Conservation (phyloP, 1,140 invertebrate species). For the Teleogryllus occipitalis region DNA sequence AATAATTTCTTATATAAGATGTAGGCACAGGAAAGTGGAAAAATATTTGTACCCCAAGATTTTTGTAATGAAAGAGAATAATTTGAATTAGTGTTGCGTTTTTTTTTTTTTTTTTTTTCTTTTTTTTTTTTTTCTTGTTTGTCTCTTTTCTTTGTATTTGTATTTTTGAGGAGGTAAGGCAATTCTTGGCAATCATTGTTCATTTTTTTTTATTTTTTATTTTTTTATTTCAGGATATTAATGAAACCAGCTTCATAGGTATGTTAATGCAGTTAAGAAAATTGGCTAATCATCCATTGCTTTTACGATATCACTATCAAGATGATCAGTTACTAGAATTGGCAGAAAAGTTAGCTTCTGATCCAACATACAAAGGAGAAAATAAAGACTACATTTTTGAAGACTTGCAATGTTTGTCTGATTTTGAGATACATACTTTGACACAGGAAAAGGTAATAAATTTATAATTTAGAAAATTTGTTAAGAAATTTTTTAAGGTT, state of each 20-base stretch:
- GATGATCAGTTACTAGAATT: slow-evolving; percentile 61
- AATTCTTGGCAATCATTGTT: no score
- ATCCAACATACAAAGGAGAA: slow-evolving; percentile 67
- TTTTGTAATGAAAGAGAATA: no score
- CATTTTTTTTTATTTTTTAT: no score
- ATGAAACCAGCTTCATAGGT: slow-evolving; percentile 50
- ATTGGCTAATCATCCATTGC: slow-evolving; percentile 79
- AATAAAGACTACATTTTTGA: slow-evolving; percentile 76
- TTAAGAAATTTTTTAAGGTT: not conserved
- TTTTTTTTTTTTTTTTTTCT: no score
- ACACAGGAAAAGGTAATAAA: not conserved
- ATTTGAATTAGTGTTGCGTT: no score
- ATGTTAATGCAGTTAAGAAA: slow-evolving; percentile 87
- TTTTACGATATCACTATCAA: slow-evolving; percentile 71
- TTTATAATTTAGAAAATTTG: not conserved
- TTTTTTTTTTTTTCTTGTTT: no score
- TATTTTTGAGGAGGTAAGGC: no score
- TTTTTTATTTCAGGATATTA: not conserved
- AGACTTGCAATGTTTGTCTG: slow-evolving; percentile 77
- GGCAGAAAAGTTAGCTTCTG: slow-evolving; percentile 59
- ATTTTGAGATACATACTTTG: slow-evolving; percentile 83
- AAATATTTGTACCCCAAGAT: no score
- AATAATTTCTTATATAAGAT: no score
- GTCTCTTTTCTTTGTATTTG: no score
- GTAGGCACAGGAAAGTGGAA: no score